Percentiles rank a stretch among this genome's conserved stretches.
These are phyloP conservation scores for Aegotheles bennettii DNA, from an alignment of 2,113 vertebrate genomes.

Conservation along the genomic window DNA sequence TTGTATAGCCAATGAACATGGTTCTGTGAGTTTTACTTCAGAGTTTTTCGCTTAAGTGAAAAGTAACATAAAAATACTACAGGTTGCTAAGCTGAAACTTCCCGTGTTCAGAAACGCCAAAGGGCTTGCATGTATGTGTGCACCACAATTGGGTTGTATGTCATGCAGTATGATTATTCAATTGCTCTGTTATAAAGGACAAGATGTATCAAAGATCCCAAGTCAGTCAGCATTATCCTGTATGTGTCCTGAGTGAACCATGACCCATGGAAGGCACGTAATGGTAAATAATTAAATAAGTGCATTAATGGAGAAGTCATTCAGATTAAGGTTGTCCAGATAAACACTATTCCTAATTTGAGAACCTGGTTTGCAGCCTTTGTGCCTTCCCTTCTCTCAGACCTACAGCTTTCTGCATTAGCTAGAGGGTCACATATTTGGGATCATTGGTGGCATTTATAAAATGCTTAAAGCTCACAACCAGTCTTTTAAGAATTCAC, in stretches of 20 bases:
- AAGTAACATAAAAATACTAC: not conserved
- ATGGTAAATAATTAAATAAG: not conserved
- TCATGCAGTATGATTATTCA: not conserved
- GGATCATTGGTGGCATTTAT: not conserved
- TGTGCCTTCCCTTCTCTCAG: not conserved
- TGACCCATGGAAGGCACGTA: not conserved
- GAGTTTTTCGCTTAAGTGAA: not conserved
- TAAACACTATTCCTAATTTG: not conserved
- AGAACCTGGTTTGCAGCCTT: not conserved
- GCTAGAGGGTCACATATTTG: not conserved
- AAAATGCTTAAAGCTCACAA: not conserved
- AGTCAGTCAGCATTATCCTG: not conserved
- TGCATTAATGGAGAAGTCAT: not conserved
- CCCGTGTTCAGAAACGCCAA: not conserved
- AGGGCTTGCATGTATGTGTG: not conserved
- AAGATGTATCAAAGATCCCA: not conserved
- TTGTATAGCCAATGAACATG: fast-evolving
- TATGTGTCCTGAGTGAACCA: not conserved
- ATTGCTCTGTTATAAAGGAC: not conserved
- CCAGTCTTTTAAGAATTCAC: not conserved
- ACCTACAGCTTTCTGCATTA: not conserved
- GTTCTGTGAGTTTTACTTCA: not conserved
- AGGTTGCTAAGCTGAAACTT: not conserved
- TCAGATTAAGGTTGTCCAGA: not conserved
- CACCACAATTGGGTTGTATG: not conserved